These are phyloP conservation scores for Flexamia atlantica DNA, from an alignment of 2,888 invertebrate species.

Conservation along the genomic window DNA sequence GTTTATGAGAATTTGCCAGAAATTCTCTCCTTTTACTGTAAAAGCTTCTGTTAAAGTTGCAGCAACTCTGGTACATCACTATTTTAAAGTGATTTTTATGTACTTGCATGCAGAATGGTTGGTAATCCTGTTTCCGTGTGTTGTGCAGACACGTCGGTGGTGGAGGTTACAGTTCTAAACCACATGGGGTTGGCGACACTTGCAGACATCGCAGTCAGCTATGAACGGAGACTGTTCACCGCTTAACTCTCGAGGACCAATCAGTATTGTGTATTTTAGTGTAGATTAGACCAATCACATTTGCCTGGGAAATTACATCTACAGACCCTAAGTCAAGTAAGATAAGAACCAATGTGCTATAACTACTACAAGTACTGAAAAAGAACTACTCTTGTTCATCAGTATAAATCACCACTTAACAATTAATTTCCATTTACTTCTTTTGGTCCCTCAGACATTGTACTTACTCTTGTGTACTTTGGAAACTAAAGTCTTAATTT, in stretches of 20 bases:
- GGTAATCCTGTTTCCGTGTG: background rate
- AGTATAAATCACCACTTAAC: background rate
- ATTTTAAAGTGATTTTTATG: too few relatives aligned
- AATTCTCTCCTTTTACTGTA: too few relatives aligned
- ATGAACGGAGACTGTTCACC: conserved; percentile 15
- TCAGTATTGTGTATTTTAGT: conserved; percentile 48
- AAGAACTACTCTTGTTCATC: background rate
- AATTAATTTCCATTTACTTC: background rate
- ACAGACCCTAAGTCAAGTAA: too few relatives aligned
- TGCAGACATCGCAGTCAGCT: conserved; percentile 78
- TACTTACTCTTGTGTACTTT: background rate
- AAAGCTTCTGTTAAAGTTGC: too few relatives aligned
- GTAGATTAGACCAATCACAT: conserved; percentile 7
- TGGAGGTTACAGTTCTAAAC: conserved; percentile 74
- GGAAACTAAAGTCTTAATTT: background rate
- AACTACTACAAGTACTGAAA: background rate
- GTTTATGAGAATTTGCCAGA: too few relatives aligned
- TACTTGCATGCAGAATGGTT: too few relatives aligned
- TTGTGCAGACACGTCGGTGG: conserved; percentile 69
- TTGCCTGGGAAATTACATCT: background rate
- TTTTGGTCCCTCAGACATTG: background rate
- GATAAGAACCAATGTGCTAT: background rate
- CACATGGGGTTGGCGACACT: conserved; percentile 81
- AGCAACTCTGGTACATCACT: too few relatives aligned
- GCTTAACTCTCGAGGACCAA: conserved; percentile 38